A percentile compares a stretch with the other conserved stretches of the same genome.
Evolutionary conservation across 2,888 invertebrate genomes (phyloP).

Genomic region (Stramonita haemastoma): DNA sequence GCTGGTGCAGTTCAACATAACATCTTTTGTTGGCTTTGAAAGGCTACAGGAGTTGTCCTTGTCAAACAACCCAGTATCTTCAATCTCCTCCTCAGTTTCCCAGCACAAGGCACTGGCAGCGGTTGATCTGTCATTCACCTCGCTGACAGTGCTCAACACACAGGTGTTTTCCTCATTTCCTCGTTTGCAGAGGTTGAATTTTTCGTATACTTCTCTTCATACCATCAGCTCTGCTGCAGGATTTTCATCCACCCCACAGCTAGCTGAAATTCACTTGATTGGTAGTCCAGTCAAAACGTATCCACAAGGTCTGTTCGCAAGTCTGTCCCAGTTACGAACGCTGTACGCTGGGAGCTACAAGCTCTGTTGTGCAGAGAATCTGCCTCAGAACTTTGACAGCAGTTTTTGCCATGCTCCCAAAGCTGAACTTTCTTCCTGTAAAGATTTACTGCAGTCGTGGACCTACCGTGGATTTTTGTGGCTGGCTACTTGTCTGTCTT

Average conservation of each 20-base stretch:
- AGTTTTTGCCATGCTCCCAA: neutral
- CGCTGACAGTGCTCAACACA: neutral
- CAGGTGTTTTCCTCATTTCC: neutral
- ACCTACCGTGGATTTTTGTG: conserved; percentile 23
- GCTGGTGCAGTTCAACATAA: neutral
- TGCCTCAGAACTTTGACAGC: neutral
- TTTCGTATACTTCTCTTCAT: neutral
- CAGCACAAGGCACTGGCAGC: neutral
- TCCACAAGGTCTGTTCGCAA: neutral
- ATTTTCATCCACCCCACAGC: neutral
- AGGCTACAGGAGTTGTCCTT: neutral
- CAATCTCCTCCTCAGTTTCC: neutral
- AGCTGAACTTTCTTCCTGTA: neutral
- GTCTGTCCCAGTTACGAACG: neutral
- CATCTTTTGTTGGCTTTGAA: neutral
- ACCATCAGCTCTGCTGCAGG: neutral
- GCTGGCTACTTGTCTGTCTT: neutral
- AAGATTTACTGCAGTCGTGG: neutral
- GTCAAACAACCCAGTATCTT: neutral
- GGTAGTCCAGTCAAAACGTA: neutral
- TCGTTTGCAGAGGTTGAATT: neutral
- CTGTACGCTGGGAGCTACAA: neutral
- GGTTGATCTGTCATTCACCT: neutral
- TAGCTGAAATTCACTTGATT: neutral
- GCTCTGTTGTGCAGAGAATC: neutral